Conservation (phyloP, 2,797 vertebrate species). For the Notamacropus eugenii region DNA sequence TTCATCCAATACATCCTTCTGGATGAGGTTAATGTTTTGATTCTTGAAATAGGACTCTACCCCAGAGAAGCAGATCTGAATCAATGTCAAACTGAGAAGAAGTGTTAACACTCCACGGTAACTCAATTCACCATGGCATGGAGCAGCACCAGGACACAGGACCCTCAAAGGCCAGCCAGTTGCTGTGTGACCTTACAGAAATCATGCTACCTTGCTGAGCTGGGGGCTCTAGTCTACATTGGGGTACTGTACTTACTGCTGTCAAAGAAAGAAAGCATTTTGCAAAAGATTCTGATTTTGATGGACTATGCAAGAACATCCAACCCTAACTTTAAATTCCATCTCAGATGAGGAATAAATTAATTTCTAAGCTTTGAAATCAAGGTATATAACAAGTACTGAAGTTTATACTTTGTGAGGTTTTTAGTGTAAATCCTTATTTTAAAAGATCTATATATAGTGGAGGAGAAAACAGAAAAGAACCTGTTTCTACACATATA, state of each 20-base stretch:
- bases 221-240: constrained; percentile 33
- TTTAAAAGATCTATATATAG: constrained; percentile 59
- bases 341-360: background rate
- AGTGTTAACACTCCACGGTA: background rate
- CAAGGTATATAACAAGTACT: constrained; percentile 68
- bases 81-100: background rate
- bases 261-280: constrained; percentile 50
- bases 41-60: background rate
- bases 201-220: constrained; percentile 10
- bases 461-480: background rate
- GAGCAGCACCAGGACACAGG: background rate
- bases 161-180: background rate
- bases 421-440: constrained; percentile 36
- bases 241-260: constrained; percentile 26
- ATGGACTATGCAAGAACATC: constrained; percentile 49
- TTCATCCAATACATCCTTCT: background rate
- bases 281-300: constrained; percentile 49
- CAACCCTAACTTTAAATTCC: constrained; percentile 61
- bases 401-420: background rate
- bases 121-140: background rate
- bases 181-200: constrained; percentile 45
- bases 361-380: background rate
- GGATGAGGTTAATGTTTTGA: background rate
- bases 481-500: constrained; percentile 56
- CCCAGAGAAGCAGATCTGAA: background rate